A percentile compares a stretch with the other conserved stretches of the same genome.
Evolutionary conservation across 2,113 vertebrate species (phyloP).

Genomic region (Prunella fulvescens): DNA sequence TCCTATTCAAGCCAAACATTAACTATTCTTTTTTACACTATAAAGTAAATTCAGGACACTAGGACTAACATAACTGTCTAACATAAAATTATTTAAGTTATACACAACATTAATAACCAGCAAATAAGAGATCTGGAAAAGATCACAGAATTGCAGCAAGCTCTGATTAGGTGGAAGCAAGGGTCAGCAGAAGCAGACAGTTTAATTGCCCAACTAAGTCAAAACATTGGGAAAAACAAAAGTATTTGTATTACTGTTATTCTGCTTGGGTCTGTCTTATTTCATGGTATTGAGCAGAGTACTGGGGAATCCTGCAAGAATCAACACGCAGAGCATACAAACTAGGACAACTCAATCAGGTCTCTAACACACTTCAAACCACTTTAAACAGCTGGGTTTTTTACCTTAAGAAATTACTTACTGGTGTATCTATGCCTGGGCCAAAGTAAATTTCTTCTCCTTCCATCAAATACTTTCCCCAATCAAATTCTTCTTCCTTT

Average conservation of each 20-base stretch:
- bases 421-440: slow-evolving; percentile 83
- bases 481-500: slow-evolving; percentile 88
- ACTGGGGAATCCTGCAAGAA: not conserved
- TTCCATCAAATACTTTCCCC: slow-evolving; percentile 92
- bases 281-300: not conserved
- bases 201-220: not conserved
- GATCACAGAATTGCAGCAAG: not conserved
- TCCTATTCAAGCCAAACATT: not conserved
- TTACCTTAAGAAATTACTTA: slow-evolving; percentile 72
- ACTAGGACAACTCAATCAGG: not conserved
- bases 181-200: not conserved
- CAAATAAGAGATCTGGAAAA: not conserved
- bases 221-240: not conserved
- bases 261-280: not conserved
- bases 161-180: not conserved
- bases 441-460: slow-evolving; percentile 86
- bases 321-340: not conserved
- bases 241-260: not conserved
- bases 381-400: not conserved
- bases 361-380: not conserved
- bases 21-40: not conserved
- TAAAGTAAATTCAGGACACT: not conserved
- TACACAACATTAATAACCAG: not conserved
- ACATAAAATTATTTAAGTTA: not conserved
- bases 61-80: not conserved